A percentile compares a stretch with the other conserved stretches of the same genome.
phyloP scores from a whole-genome alignment of 2,888 invertebrate genomes.

The Mythimna albipuncta region DNA sequence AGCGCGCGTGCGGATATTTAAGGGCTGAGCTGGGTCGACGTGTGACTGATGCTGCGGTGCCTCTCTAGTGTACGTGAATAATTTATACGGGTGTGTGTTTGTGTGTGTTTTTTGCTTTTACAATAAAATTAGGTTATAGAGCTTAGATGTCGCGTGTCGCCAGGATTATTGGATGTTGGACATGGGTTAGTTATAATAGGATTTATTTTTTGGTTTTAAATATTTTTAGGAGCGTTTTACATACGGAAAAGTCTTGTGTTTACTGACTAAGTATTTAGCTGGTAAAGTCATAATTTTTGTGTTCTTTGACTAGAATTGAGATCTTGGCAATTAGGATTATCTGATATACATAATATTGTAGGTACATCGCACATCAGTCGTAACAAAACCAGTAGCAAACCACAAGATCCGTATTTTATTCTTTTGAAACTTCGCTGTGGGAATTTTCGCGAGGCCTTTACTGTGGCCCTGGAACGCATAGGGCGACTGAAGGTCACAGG shows the following conservation, averaged over 20 bases:
- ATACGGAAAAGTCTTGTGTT: background rate
- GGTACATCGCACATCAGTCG: background rate
- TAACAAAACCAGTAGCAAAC: too few relatives aligned
- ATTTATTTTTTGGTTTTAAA: background rate
- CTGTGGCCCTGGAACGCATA: too few relatives aligned
- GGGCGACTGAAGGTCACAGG: too few relatives aligned
- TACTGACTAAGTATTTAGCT: background rate
- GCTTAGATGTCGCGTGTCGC: constrained; percentile 38
- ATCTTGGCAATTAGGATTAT: background rate
- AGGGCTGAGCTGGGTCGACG: constrained; percentile 71
- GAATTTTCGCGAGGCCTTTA: too few relatives aligned
- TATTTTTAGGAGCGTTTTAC: background rate
- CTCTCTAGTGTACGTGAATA: constrained; percentile 61
- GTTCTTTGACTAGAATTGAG: too few relatives aligned
- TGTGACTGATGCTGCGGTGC: constrained; percentile 75
- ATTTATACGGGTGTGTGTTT: constrained; percentile 61
- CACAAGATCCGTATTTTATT: too few relatives aligned
- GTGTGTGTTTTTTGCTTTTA: constrained; percentile 43
- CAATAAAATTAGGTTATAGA: constrained; percentile 42
- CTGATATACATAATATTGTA: background rate
- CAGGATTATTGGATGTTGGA: constrained; percentile 34
- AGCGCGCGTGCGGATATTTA: constrained; percentile 64
- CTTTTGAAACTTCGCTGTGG: too few relatives aligned
- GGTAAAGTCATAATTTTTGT: background rate
- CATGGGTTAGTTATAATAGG: constrained; percentile 33